Evolutionary conservation across 2,113 vertebrate species (phyloP), one percentile per base, ranked within the genome.

Genomic region (Antechinus flavipes): DNA sequence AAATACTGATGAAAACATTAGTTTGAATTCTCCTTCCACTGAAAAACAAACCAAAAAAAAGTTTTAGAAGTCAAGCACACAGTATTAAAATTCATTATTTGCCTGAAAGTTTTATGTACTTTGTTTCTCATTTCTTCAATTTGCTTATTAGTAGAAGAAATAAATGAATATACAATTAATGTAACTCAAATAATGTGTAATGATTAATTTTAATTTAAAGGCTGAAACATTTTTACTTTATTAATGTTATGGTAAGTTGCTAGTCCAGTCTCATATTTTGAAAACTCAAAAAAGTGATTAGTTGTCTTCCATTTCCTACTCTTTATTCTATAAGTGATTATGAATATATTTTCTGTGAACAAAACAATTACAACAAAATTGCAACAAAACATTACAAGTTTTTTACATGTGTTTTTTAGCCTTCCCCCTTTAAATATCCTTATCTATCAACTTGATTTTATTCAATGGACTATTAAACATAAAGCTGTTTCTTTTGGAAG

Each of bases 341-440:
- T 97, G 95, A 98, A 95, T 92, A 92, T 50, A 11, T n/a, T 92
- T 97, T 94, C 90, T 84, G 98, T 96, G 35, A 94, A 42, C 27
- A 92, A 52, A 0, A 94, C 58, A 97, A 0, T 95, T 49, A 49
- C 49, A 49, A 49, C 49, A 49, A 49, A 49, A 49, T 49, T 49
- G 49, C 49, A 49, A 7, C 6, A 49, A 49, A 97, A 93, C 96
- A 96, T 92, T 93, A 76, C 30, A 93, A n/a, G n/a, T 47, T 50
- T 97, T 97, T 97, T 92, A 96, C 97, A 94, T 92, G 19, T 97
- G 97, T 98, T 96, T 98, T 97, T 97, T 96, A 98, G 93, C 96
- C 12, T 52, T 91, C 97, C 84, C 95, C 90, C 23, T 84, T 52
- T 96, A 98, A 98, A 97, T 95, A 95, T 94, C 96, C 94, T 97